phyloP scores from a whole-genome alignment of 2,888 invertebrate species.

The Sphaerophoria rueppellii region DNA sequence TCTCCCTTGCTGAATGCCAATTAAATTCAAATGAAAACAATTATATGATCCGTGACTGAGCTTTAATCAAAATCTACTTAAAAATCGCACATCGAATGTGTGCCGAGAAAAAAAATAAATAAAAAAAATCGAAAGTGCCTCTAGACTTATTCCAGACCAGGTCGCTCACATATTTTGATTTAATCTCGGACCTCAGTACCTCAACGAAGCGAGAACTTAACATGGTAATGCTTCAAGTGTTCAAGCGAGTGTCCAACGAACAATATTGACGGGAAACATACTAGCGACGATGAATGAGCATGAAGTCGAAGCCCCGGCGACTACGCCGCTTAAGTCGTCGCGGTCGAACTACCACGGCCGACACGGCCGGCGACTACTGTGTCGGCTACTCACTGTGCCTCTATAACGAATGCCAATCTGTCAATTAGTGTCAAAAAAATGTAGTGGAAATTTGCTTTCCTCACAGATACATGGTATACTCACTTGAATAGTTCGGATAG shows the following conservation, averaged over 20 bases:
- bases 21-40: slow-evolving; percentile 71
- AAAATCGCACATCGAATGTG: slow-evolving; percentile 36
- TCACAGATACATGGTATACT: slow-evolving; percentile 53
- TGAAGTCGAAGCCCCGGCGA: background rate
- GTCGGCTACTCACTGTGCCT: slow-evolving; percentile 42
- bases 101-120: background rate
- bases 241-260: slow-evolving; percentile 36
- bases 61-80: slow-evolving; percentile 65
- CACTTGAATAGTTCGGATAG: no score
- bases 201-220: slow-evolving; percentile 39
- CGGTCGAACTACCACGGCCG: background rate
- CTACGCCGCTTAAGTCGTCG: slow-evolving; percentile 6
- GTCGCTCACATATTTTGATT: slow-evolving; percentile 60
- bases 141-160: slow-evolving; percentile 61
- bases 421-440: slow-evolving; percentile 73
- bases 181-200: slow-evolving; percentile 1
- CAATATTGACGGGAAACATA: background rate
- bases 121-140: slow-evolving; percentile 64
- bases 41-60: slow-evolving; percentile 60
- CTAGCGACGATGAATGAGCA: background rate
- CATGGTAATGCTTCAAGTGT: slow-evolving; percentile 47
- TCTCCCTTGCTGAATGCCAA: slow-evolving; percentile 45
- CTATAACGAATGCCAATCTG: slow-evolving; percentile 70
- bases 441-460: slow-evolving; percentile 72
- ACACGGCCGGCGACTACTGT: slow-evolving; percentile 57